Evolutionary conservation across 2,888 invertebrate species (phyloP).

Genomic region (Drosophila nigritarsus): DNA sequence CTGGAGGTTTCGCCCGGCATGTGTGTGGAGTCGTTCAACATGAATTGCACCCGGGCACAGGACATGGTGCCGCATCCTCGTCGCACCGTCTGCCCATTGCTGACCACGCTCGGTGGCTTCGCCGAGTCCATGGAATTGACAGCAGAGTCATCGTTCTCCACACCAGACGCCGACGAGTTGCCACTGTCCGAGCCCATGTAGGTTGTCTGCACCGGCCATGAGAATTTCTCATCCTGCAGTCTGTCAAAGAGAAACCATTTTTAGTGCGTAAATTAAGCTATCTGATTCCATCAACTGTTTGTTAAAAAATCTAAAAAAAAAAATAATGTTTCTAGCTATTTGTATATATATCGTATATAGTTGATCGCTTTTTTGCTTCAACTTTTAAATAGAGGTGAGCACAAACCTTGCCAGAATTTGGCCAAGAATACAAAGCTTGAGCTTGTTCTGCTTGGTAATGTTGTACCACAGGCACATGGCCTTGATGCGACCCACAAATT

Average conservation of each 20-base stretch:
- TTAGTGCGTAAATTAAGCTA: neutral
- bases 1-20: conserved; percentile 84
- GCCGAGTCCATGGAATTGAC: conserved; percentile 82
- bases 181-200: conserved; percentile 78
- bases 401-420: conserved; percentile 86
- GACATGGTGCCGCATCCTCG: conserved; percentile 63
- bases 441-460: conserved; percentile 92
- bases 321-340: neutral
- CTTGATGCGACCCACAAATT: conserved; percentile 85
- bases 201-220: conserved; percentile 84
- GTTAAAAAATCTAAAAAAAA: no score
- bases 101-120: conserved; percentile 61
- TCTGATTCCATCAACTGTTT: no score
- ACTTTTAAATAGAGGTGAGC: neutral
- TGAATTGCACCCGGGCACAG: conserved; percentile 83
- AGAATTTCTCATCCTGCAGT: conserved; percentile 84
- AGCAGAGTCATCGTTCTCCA: conserved; percentile 83
- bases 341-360: no score
- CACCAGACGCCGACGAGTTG: conserved; percentile 83
- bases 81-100: conserved; percentile 35
- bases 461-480: conserved; percentile 97
- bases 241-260: conserved; percentile 45
- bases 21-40: conserved; percentile 81
- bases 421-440: conserved; percentile 91
- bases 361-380: neutral